Percentiles rank a stretch among this genome's conserved stretches.
phyloP scores from a whole-genome alignment of 2,113 vertebrate species.

The Oreochromis niloticus region DNA sequence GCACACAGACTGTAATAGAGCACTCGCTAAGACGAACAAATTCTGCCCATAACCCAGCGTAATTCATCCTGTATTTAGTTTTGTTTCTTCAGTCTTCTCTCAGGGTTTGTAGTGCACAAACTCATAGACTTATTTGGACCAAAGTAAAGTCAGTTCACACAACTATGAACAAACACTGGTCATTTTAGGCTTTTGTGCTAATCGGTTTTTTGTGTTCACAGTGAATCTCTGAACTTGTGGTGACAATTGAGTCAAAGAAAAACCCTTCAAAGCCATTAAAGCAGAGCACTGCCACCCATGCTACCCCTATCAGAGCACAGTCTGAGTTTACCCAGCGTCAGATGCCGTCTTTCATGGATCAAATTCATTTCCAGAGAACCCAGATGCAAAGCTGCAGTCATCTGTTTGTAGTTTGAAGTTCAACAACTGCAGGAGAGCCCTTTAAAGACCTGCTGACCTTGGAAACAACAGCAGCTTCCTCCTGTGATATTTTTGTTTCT shows the following conservation, averaged over 20 bases:
- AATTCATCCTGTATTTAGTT: not conserved
- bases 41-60: not conserved
- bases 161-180: not conserved
- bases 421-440: not conserved
- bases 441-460: slow-evolving; percentile 11
- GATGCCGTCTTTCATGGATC: not conserved
- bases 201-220: not conserved
- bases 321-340: not conserved
- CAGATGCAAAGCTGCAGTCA: not conserved
- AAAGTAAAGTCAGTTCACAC: not conserved
- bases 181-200: not conserved
- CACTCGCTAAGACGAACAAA: not conserved
- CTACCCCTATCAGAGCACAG: not conserved
- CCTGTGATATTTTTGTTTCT: slow-evolving; percentile 16
- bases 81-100: not conserved
- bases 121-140: not conserved
- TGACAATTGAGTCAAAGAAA: not conserved
- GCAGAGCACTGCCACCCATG: not conserved
- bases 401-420: not conserved
- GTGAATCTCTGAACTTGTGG: not conserved
- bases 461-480: slow-evolving; percentile 34
- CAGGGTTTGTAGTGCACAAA: not conserved
- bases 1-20: not conserved
- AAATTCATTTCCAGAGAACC: not conserved
- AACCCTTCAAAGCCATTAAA: not conserved